phyloP scores from a whole-genome alignment of 2,797 vertebrate genomes.

The Artibeus jamaicensis region DNA sequence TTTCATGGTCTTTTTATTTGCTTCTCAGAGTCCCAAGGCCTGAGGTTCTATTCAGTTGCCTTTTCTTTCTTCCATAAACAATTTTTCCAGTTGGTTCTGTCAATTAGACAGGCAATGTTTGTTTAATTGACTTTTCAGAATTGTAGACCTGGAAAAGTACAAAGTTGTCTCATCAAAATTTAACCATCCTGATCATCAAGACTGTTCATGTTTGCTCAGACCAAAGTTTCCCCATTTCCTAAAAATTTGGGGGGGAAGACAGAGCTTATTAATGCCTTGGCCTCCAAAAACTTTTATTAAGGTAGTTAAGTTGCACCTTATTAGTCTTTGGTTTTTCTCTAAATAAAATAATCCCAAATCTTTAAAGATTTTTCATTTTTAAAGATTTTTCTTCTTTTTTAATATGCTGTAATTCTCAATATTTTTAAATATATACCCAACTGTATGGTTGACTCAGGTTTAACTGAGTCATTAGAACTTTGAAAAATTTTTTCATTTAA shows the following conservation, averaged over 20 bases:
- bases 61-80: neutral
- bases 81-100: neutral
- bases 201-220: neutral
- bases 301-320: neutral
- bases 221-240: neutral
- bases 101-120: neutral
- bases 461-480: slow-evolving; percentile 14
- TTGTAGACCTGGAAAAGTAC: neutral
- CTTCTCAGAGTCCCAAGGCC: neutral
- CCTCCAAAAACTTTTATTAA: neutral
- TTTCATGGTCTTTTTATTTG: neutral
- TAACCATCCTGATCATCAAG: slow-evolving; percentile 4
- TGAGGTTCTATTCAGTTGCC: neutral
- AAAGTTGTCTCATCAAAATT: neutral
- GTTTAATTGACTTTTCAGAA: slow-evolving; percentile 17
- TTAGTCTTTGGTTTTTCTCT: neutral
- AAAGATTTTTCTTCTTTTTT: neutral
- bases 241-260: neutral
- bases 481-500: neutral
- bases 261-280: neutral
- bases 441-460: neutral
- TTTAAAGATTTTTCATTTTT: neutral
- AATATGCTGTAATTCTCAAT: neutral
- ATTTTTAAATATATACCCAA: neutral
- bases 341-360: neutral